phyloP scores from a whole-genome alignment of 1,140 invertebrate genomes.

The Bombus turneri region DNA sequence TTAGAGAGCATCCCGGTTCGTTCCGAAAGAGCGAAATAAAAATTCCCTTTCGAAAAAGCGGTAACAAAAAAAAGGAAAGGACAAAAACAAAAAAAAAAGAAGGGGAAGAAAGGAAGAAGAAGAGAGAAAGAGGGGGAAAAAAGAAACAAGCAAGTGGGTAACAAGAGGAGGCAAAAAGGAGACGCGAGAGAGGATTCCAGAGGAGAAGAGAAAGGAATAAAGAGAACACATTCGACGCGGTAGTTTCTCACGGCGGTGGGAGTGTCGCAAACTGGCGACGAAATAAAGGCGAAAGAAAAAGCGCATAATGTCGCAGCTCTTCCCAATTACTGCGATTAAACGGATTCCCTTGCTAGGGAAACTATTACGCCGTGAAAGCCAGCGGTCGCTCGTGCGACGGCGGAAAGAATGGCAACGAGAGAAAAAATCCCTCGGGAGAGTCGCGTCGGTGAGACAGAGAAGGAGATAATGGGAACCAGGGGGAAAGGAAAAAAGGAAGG shows the following conservation, averaged over 20 bases:
- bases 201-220: background rate
- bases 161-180: background rate
- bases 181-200: background rate
- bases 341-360: conserved; percentile 52
- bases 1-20: background rate
- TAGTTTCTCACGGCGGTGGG: conserved; percentile 24
- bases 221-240: conserved; percentile 3
- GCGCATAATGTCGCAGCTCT: conserved; percentile 54
- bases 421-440: background rate
- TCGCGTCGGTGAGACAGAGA: background rate
- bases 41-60: background rate
- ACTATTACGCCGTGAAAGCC: conserved; percentile 54
- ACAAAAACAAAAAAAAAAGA: background rate
- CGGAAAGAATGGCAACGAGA: conserved; percentile 19
- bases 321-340: conserved; percentile 59
- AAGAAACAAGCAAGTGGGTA: background rate
- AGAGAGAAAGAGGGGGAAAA: background rate
- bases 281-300: conserved; percentile 46
- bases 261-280: conserved; percentile 44
- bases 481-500: background rate
- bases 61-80: too few relatives aligned
- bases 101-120: background rate
- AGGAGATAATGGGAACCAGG: background rate
- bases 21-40: conserved; percentile 1
- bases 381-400: conserved; percentile 43